Evolutionary conservation across 2,888 invertebrate species (phyloP).

Genomic region (Glaucopsyche alexis): DNA sequence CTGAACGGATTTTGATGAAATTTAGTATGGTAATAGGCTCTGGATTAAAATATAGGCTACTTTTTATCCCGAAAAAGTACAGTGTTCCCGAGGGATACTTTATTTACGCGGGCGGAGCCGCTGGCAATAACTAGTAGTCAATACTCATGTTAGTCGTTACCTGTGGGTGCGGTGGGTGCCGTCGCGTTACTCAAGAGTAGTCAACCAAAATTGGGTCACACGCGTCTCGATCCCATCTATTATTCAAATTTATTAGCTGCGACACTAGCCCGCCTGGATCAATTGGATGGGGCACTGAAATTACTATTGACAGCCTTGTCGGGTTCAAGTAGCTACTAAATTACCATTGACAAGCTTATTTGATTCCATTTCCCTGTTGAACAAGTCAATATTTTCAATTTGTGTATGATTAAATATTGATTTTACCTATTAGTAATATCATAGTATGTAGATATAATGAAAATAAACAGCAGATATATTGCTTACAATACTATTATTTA

Average conservation of each 20-base stretch:
- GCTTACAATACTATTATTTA: no score
- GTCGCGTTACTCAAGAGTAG: not conserved
- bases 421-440: not conserved
- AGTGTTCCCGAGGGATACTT: no score
- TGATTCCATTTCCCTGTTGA: not conserved
- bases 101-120: no score
- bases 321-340: constrained; percentile 11
- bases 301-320: constrained; percentile 8
- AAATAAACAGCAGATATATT: no score
- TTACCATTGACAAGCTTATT: constrained; percentile 11
- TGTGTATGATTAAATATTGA: not conserved
- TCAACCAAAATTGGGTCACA: constrained; percentile 28
- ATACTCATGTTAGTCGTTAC: not conserved
- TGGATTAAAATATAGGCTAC: no score
- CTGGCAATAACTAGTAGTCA: no score
- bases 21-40: no score
- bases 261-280: constrained; percentile 25
- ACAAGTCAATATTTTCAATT: not conserved
- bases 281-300: constrained; percentile 17
- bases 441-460: no score
- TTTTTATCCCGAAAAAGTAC: no score
- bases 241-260: constrained; percentile 28
- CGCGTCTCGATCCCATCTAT: constrained; percentile 25
- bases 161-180: constrained; percentile 7
- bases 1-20: no score